A percentile compares a stretch with the other conserved stretches of the same genome.
These are phyloP conservation scores for Acrobeloides nanus DNA, from an alignment of 2,888 invertebrate species.

Conservation along the genomic window DNA sequence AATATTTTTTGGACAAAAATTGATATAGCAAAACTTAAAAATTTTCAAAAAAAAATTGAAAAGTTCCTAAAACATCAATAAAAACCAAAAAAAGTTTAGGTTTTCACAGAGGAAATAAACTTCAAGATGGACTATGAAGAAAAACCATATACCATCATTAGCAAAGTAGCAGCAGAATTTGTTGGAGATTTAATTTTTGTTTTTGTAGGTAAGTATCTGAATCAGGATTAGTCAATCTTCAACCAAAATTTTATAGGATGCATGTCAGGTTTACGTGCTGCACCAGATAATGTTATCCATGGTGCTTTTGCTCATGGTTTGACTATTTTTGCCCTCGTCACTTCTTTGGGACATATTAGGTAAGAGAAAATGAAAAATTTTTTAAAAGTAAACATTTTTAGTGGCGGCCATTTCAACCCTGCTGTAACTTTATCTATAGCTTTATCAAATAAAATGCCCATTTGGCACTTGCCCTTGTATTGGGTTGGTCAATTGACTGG, in stretches of 20 bases:
- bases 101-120: constrained; percentile 4
- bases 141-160: constrained; percentile 15
- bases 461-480: constrained; percentile 25
- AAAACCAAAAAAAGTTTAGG: constrained; percentile 9
- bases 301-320: constrained; percentile 46
- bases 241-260: constrained; percentile 19
- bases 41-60: too few relatives aligned
- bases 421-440: constrained; percentile 55
- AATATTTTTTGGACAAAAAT: too few relatives aligned
- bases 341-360: constrained; percentile 36
- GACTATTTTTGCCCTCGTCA: constrained; percentile 40
- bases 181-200: constrained; percentile 42
- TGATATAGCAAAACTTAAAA: too few relatives aligned
- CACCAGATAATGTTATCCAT: constrained; percentile 23
- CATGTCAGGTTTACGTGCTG: constrained; percentile 14
- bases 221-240: neutral
- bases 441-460: constrained; percentile 28
- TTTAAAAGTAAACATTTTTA: constrained; percentile 20
- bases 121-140: constrained; percentile 3
- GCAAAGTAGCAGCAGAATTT: constrained; percentile 42
- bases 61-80: too few relatives aligned
- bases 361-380: constrained; percentile 7
- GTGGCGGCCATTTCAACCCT: constrained; percentile 58
- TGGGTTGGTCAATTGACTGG: constrained; percentile 53
- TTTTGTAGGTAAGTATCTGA: constrained; percentile 32